Base-by-base conservation (phyloP, 2,113 vertebrate genomes). In the Pangasianodon hypophthalmus region DNA sequence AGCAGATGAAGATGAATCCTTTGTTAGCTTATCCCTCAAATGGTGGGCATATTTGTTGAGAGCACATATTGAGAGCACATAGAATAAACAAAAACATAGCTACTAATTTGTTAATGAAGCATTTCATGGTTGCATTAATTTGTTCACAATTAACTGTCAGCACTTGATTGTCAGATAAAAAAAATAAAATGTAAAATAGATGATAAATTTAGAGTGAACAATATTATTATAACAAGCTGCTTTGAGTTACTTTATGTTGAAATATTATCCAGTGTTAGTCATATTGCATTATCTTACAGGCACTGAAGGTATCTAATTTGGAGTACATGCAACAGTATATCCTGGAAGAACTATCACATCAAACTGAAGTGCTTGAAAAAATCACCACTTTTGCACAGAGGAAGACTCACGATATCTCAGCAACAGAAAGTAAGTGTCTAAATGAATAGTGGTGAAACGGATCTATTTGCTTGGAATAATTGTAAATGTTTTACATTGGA, bases 341-440 rank as follows among this genome's bases (percentile, higher is more conserved):
- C 71, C 93, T 96, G 90, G 91, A 95, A 26, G 96, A 96, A 56
- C 82, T 94, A 54, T 77, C 93, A 67, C 92, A 92, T 4, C 96
- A 96, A 44, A 90, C 92, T 0, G 92, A 94, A 1, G 92, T 95
- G 41, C 94, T 96, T 90, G 93, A 95, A 84, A 91, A 84, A 60
- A 88, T 96, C 84, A 88, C 90, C 90, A 62, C 89, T 46, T 88
- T 96, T 88, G 92, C 95, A 75, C 89, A 96, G 32, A 94, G 94
- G 90, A 94, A 90, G 82, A 94, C 90, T 16, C 85, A 94, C 85
- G 86, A 81, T 88, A 37, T 94, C 85, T 93, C 94, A 11, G 87
- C 92, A 13, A 64, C 5, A 44, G 93, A 95, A 87, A 52, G 96
- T 96, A 19, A 93, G 95, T 95, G 37, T 11, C 8, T 9, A 21